Percentiles rank a stretch among this genome's conserved stretches.
Evolutionary conservation across 1,140 invertebrate species (phyloP).

Genomic region (Lordiphosa collinella): DNA sequence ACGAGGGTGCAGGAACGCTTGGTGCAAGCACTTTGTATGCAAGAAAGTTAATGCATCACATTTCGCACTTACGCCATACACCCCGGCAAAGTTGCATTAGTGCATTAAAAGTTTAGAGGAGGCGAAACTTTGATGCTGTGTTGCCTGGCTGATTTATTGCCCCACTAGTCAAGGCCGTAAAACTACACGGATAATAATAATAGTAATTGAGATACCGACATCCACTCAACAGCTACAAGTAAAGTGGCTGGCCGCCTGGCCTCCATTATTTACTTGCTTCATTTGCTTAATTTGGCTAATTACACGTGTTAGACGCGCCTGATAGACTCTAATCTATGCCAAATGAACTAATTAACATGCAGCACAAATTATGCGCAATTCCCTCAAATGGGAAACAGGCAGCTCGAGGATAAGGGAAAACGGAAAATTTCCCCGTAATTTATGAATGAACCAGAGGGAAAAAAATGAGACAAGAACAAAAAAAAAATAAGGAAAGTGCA

Average conservation of each 20-base stretch:
- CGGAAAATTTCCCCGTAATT: constrained; percentile 56
- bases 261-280: constrained; percentile 52
- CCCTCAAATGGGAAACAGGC: constrained; percentile 18
- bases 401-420: constrained; percentile 9
- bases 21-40: background rate
- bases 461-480: constrained; percentile 10
- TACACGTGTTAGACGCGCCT: constrained; percentile 46
- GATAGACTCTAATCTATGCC: constrained; percentile 34
- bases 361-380: constrained; percentile 65
- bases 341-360: constrained; percentile 69
- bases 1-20: too few species aligned
- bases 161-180: background rate
- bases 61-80: constrained; percentile 35
- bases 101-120: constrained; percentile 39
- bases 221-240: too few species aligned
- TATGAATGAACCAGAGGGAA: constrained; percentile 58
- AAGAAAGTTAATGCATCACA: constrained; percentile 17
- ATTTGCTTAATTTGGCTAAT: constrained; percentile 70
- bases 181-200: background rate
- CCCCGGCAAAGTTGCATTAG: constrained; percentile 11
- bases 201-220: background rate
- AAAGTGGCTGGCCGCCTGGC: background rate
- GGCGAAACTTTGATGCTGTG: background rate
- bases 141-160: constrained; percentile 21
- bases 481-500: constrained; percentile 1